Evolutionary conservation across 2,113 vertebrate species (phyloP), one percentile per base, ranked within the genome.

Genomic region (Xenotilapia leptura): DNA sequence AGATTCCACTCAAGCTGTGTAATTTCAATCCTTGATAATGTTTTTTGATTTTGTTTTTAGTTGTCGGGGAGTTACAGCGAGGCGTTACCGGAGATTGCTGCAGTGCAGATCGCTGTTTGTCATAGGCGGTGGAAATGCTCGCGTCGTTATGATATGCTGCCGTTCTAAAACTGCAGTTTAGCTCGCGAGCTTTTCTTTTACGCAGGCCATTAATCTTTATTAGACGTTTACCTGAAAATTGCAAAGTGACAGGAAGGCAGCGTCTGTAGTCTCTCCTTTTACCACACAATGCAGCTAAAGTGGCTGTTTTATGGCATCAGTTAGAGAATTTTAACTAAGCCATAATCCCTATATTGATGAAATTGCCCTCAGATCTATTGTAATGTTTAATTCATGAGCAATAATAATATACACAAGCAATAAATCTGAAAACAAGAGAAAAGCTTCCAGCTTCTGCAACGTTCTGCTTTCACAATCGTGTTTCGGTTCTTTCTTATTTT

Each of bases 351-450:
- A 90, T 92, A 93, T 93, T 90, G 83, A 88, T 90, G 79, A 95
- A 93, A 91, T 90, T 90, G 85, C 92, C 83, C 93, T 85, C 68
- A 93, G 95, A 94, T 92, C 84, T 55, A 90, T 58, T 33, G 23
- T 4, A 47, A 92, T 94, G 92, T 94, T 94, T 94, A 91, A 95
- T 95, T 95, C 91, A 94, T 95, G 90, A 95, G 92, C 53, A 86
- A 82, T 79, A 85, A 80, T 81, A 90, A 93, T 88, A 91, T 83
- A 85, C 82, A 87, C 82, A 88, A 49, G 83, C 91, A 90, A 92
- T 94, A 93, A 90, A 93, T 94, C 88, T 82, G 60, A 87, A 75
- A 86, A 8, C 3, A 45, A 60, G 84, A 62, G 49, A 85, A 92
- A 81, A 12, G 42, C 33, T 4, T 55, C 31, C 65, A 77, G 47